phyloP scores from a whole-genome alignment of 2,113 vertebrate species.

The Pyrgilauda ruficollis region DNA sequence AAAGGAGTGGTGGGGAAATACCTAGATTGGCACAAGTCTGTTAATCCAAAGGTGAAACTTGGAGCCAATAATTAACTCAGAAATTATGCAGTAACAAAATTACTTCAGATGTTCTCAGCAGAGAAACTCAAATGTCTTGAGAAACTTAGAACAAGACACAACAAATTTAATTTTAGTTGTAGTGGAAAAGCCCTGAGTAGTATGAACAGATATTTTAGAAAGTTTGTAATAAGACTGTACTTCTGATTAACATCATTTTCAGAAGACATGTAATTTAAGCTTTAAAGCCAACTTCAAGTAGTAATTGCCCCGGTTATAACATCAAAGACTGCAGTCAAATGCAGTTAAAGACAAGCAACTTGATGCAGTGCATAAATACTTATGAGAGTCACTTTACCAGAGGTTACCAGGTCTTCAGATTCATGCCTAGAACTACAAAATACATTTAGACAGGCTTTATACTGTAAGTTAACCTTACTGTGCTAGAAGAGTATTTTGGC shows the following conservation, averaged over 20 bases:
- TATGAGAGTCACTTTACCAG: not conserved
- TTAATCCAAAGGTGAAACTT: not conserved
- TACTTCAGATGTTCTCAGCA: not conserved
- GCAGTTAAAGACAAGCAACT: not conserved
- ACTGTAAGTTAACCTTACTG: not conserved
- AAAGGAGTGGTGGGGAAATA: not conserved
- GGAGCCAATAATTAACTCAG: not conserved
- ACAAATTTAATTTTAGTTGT: not conserved
- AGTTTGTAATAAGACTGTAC: not conserved
- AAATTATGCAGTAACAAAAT: not conserved
- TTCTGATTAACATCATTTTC: not conserved
- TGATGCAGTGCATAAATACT: not conserved
- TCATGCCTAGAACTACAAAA: not conserved
- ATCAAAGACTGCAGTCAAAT: not conserved
- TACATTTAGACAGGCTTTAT: not conserved
- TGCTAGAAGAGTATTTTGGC: not conserved
- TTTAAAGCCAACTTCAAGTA: not conserved
- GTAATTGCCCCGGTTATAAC: not conserved
- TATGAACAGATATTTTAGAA: not conserved
- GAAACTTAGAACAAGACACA: not conserved
- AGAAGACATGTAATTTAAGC: not conserved
- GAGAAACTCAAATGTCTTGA: not conserved
- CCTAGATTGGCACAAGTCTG: not conserved
- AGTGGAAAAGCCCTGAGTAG: not conserved
- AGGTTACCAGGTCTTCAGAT: not conserved